Conservation (phyloP, 2,888 invertebrate species). For the Leptinotarsa haldemani region DNA sequence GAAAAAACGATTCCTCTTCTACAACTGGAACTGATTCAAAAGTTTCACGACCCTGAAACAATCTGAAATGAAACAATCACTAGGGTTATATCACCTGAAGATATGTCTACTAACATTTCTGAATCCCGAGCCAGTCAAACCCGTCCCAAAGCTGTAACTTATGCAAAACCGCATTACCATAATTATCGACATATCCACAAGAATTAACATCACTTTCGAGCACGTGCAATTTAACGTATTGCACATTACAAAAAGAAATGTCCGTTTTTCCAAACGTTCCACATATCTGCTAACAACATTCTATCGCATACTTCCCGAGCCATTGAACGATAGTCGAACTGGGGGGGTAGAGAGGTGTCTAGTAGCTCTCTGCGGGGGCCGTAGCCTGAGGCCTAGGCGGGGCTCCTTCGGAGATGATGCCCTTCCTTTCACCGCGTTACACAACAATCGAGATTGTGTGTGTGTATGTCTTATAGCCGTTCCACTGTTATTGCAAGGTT, state of each 20-base stretch:
- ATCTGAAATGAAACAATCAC: no score
- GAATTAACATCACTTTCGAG: constrained; percentile 31
- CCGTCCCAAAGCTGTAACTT: neutral
- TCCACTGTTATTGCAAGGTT: constrained; percentile 50
- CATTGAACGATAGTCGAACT: constrained; percentile 24
- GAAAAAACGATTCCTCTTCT: no score
- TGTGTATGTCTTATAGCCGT: constrained; percentile 47
- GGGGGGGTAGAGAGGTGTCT: constrained; percentile 48
- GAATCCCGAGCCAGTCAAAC: constrained; percentile 8
- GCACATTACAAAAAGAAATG: constrained; percentile 26
- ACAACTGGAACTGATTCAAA: no score
- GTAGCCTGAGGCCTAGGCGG: constrained; percentile 63
- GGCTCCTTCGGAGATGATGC: constrained; percentile 65
- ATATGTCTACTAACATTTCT: neutral
- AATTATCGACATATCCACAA: constrained; percentile 24
- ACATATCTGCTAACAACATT: constrained; percentile 32
- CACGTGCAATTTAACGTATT: constrained; percentile 27
- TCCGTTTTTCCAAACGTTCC: constrained; percentile 23
- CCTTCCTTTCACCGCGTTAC: constrained; percentile 66
- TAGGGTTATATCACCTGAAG: neutral
- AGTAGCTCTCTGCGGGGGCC: constrained; percentile 63
- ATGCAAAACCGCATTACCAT: constrained; percentile 22
- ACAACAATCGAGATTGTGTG: constrained; percentile 60
- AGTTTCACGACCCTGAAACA: no score
- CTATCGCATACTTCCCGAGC: constrained; percentile 33